Conservation (phyloP, 2,113 vertebrate genomes). For the Hoplias malabaricus region DNA sequence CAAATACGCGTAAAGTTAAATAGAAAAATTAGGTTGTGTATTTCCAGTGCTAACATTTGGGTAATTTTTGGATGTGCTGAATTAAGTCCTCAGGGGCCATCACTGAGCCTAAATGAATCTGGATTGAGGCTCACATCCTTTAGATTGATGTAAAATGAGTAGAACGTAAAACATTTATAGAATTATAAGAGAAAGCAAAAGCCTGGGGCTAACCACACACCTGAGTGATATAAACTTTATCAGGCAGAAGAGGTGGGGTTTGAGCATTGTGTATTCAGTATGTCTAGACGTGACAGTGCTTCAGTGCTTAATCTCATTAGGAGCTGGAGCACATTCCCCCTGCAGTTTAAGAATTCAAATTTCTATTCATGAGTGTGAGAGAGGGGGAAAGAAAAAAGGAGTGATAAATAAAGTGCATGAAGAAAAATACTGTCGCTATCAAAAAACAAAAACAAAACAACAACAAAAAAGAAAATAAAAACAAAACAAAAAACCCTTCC, state of each 20-base stretch:
- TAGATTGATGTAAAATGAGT: constrained; percentile 45
- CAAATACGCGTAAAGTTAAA: too few relatives aligned
- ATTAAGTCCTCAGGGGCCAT: too few relatives aligned
- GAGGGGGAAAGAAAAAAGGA: neutral
- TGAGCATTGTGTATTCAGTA: constrained; percentile 76
- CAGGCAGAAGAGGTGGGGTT: neutral
- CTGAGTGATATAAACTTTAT: constrained; percentile 49
- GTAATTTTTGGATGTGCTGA: too few relatives aligned
- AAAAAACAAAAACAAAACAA: too few relatives aligned
- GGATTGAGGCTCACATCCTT: constrained; percentile 8
- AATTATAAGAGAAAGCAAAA: constrained; percentile 50
- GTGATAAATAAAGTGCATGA: neutral
- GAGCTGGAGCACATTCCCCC: constrained; percentile 56
- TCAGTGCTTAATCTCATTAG: constrained; percentile 76
- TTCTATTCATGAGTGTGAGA: constrained; percentile 67
- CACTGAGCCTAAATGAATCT: neutral
- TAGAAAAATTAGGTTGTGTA: too few relatives aligned
- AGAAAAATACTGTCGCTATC: too few relatives aligned
- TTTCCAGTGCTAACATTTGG: too few relatives aligned
- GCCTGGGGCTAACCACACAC: constrained; percentile 57
- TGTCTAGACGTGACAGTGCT: constrained; percentile 69
- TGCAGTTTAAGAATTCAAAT: constrained; percentile 58
- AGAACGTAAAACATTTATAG: constrained; percentile 70
- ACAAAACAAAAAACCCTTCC: too few relatives aligned
- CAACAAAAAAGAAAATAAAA: too few relatives aligned